Evolutionary conservation across 2,113 vertebrate genomes (phyloP).

Genomic region (Cavia aperea): DNA sequence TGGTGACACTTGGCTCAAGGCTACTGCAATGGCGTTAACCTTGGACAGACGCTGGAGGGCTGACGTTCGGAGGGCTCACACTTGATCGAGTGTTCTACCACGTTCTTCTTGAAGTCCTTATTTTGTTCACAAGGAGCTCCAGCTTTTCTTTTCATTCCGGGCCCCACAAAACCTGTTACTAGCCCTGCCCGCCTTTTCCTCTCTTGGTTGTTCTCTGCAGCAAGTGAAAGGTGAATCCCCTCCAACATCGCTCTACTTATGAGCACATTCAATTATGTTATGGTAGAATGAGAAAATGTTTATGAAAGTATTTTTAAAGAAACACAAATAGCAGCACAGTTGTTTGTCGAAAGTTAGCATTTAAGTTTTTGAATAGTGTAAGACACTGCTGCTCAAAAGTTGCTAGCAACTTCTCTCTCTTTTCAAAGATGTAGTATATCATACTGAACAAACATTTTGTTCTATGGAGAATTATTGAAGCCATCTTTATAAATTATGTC

Average conservation of each 20-base stretch:
- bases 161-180: background rate
- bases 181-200: background rate
- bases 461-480: background rate
- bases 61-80: background rate
- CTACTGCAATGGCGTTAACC: fast-evolving
- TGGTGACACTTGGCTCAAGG: background rate
- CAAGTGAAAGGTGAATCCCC: background rate
- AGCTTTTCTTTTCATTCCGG: background rate
- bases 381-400: background rate
- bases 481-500: background rate
- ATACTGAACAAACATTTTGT: background rate
- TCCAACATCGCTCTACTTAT: background rate
- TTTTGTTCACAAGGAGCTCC: background rate
- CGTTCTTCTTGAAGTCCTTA: background rate
- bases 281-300: background rate
- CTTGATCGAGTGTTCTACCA: no score
- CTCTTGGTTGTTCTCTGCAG: background rate
- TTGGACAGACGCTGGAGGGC: no score
- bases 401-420: background rate
- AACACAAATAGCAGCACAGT: background rate
- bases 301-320: background rate
- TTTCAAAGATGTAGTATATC: background rate
- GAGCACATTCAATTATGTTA: background rate
- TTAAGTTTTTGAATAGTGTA: background rate
- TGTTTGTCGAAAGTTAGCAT: background rate